phyloP scores from a whole-genome alignment of 2,888 invertebrate genomes.

The Dasysyrphus tricinctus region DNA sequence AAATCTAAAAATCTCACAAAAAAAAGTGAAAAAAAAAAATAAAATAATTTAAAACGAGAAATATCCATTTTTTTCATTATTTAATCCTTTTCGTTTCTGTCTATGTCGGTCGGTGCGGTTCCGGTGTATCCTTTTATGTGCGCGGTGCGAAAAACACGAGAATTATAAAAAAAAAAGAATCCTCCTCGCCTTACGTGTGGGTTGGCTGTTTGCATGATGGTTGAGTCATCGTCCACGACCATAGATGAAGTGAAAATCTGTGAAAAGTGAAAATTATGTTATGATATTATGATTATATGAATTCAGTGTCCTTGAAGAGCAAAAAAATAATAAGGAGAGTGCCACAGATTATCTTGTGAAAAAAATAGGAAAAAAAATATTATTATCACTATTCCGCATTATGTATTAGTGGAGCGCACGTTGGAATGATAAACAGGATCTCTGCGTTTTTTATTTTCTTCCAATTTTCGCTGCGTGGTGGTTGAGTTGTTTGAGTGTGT shows the following conservation, averaged over 20 bases:
- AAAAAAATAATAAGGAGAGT: conserved; percentile 19
- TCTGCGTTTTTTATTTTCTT: not conserved
- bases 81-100: conserved; percentile 12
- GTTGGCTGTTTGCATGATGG: not conserved
- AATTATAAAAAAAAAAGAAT: conserved; percentile 1
- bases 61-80: not conserved
- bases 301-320: conserved; percentile 54
- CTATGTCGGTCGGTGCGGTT: conserved; percentile 33
- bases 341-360: conserved; percentile 62
- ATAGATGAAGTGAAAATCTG: conserved; percentile 58
- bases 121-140: conserved; percentile 38
- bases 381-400: not conserved
- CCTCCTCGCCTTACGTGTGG: not conserved
- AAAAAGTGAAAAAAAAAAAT: not conserved
- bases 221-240: conserved; percentile 22
- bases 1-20: conserved; percentile 48
- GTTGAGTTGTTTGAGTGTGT: not conserved
- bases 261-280: conserved; percentile 66
- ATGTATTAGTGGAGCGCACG: conserved; percentile 8
- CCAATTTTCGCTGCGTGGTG: not conserved
- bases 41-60: conserved; percentile 19
- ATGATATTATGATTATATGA: conserved; percentile 55
- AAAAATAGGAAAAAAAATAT: conserved; percentile 9
- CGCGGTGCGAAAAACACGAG: conserved; percentile 22
- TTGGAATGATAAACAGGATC: conserved; percentile 56